Evolutionary conservation across 2,888 invertebrate species (phyloP).

Genomic region (Chrysolina haemoptera): DNA sequence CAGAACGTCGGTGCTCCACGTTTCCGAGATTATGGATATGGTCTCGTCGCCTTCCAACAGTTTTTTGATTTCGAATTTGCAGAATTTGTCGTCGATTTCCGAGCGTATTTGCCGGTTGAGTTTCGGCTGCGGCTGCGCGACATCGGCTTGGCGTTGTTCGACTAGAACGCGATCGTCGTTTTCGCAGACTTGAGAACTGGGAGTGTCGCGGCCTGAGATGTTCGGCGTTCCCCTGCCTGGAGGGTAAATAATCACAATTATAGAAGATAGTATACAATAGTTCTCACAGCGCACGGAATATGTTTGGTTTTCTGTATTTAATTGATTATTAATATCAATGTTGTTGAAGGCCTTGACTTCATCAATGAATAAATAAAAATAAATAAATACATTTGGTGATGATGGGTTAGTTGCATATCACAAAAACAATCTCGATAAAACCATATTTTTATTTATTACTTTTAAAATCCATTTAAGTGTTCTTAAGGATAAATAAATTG

Average conservation of each 20-base stretch:
- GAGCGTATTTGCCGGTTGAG: conserved; percentile 87
- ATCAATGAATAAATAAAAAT: no score
- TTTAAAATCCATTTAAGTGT: no score
- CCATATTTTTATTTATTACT: no score
- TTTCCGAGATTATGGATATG: conserved; percentile 96
- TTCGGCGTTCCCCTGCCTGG: conserved; percentile 87
- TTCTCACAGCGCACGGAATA: no score
- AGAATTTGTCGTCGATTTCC: conserved; percentile 98
- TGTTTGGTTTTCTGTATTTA: no score
- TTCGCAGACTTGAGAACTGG: conserved; percentile 87
- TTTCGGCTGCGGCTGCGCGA: conserved; percentile 72
- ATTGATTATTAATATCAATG: no score
- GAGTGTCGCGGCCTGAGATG: conserved; percentile 97
- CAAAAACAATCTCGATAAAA: no score
- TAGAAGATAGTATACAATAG: no score
- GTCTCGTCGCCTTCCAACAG: conserved; percentile 89
- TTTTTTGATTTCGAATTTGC: conserved; percentile 96
- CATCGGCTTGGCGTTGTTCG: conserved; percentile 60
- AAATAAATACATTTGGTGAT: no score
- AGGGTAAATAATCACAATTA: not conserved
- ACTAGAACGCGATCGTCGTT: conserved; percentile 73
- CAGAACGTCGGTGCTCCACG: conserved; percentile 98
- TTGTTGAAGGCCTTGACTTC: no score
- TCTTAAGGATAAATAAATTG: no score
- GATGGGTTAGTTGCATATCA: no score